These are phyloP conservation scores for Crenuchus spilurus DNA, from an alignment of 2,797 vertebrate genomes.

Conservation along the genomic window DNA sequence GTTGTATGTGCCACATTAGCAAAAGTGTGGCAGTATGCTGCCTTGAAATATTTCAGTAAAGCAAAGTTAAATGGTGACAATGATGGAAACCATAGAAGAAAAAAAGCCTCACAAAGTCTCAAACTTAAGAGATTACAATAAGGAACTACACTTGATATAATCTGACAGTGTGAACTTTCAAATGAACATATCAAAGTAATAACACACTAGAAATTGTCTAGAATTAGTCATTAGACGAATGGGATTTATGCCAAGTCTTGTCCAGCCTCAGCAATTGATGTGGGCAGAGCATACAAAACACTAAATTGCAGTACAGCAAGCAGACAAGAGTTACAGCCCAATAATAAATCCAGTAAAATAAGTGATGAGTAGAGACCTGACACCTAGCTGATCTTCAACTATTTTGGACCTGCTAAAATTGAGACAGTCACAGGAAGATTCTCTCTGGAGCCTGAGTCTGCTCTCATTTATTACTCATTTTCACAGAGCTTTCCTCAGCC, in stretches of 20 bases:
- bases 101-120: too few relatives aligned
- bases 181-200: too few relatives aligned
- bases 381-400: neutral
- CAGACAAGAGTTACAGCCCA: neutral
- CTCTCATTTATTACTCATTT: slow-evolving; percentile 33
- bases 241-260: too few relatives aligned
- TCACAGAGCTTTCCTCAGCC: slow-evolving; percentile 34
- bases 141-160: neutral
- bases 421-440: neutral
- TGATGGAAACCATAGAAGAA: neutral
- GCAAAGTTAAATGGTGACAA: too few relatives aligned
- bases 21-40: too few relatives aligned
- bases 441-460: slow-evolving; percentile 1
- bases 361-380: too few relatives aligned
- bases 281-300: neutral
- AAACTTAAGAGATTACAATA: too few relatives aligned
- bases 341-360: neutral
- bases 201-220: too few relatives aligned
- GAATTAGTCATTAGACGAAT: too few relatives aligned
- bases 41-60: too few relatives aligned
- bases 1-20: too few relatives aligned
- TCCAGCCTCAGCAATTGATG: too few relatives aligned
- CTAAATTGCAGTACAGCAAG: neutral
- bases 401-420: neutral
- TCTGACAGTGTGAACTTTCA: neutral